Percentiles rank a stretch among this genome's conserved stretches.
Evolutionary conservation across 2,113 vertebrate genomes (phyloP).

Genomic region (Ptilorrhoa leucosticta): DNA sequence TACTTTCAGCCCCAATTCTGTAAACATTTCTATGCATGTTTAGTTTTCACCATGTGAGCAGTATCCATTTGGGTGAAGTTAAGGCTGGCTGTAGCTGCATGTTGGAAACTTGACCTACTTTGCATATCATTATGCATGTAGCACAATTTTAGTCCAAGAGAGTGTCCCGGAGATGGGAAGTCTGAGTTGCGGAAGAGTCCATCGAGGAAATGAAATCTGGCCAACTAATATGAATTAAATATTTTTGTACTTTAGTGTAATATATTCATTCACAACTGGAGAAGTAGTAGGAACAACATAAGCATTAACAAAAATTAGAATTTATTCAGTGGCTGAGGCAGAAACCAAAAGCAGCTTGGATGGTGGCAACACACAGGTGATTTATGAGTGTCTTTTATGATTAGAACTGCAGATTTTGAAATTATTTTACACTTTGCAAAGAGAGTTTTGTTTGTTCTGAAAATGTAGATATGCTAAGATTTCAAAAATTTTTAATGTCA

Average conservation of each 20-base stretch:
- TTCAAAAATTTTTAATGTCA: neutral
- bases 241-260: constrained; percentile 22
- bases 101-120: constrained; percentile 29
- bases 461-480: neutral
- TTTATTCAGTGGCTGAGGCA: constrained; percentile 35
- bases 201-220: constrained; percentile 26
- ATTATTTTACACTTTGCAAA: neutral
- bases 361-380: neutral
- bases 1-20: constrained; percentile 12
- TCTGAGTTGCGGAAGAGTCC: neutral
- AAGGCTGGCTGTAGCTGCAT: neutral
- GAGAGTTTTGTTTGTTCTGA: neutral
- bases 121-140: constrained; percentile 12
- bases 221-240: constrained; percentile 18
- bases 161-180: constrained; percentile 16
- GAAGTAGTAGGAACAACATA: constrained; percentile 23
- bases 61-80: neutral
- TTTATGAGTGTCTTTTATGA: constrained; percentile 2
- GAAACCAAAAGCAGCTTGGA: neutral
- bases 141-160: constrained; percentile 25
- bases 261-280: constrained; percentile 17
- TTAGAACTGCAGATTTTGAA: neutral
- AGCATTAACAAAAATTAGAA: constrained; percentile 30
- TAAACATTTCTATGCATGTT: constrained; percentile 45
- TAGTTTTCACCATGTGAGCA: constrained; percentile 11